Evolutionary conservation across 1,140 invertebrate genomes (phyloP).

Genomic region (Anagrus nilaparvatae): DNA sequence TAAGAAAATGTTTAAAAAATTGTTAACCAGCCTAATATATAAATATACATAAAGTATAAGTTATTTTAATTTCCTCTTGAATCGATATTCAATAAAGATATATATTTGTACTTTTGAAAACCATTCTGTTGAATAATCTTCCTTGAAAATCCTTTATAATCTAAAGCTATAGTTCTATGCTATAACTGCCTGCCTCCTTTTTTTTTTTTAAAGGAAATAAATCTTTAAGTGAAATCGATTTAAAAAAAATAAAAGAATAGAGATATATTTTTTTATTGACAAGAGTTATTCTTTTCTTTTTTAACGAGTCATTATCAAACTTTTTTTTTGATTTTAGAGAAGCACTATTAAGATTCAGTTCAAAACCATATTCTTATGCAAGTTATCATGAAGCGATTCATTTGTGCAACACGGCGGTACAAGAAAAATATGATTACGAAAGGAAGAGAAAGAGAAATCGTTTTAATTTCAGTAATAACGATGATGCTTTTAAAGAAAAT

Average conservation of each 20-base stretch:
- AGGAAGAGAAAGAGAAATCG: conserved; percentile 19
- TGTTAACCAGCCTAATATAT: too few species aligned
- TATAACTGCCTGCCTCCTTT: too few species aligned
- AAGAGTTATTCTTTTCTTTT: too few species aligned
- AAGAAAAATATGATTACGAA: conserved; percentile 69
- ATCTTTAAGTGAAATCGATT: too few species aligned
- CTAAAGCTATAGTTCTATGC: too few species aligned
- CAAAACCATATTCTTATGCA: conserved; percentile 71
- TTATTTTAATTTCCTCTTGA: conserved; percentile 5
- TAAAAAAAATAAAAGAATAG: conserved; percentile 2
- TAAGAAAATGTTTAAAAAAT: conserved; percentile 26
- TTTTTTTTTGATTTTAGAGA: conserved; percentile 45
- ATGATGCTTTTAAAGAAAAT: too few species aligned
- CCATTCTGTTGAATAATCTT: neutral
- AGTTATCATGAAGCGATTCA: conserved; percentile 84
- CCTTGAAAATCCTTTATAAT: neutral
- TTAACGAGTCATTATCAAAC: neutral
- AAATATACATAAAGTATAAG: conserved; percentile 6
- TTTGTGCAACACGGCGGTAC: conserved; percentile 85
- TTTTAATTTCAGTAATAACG: conserved; percentile 8
- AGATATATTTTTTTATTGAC: too few species aligned
- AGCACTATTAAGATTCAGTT: conserved; percentile 82
- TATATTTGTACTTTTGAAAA: neutral
- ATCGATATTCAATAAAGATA: conserved; percentile 1
- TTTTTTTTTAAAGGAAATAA: too few species aligned